Evolutionary conservation across 2,888 invertebrate species (phyloP), one percentile per base, ranked within the genome.

Genomic region (Clistopyga incitator): DNA sequence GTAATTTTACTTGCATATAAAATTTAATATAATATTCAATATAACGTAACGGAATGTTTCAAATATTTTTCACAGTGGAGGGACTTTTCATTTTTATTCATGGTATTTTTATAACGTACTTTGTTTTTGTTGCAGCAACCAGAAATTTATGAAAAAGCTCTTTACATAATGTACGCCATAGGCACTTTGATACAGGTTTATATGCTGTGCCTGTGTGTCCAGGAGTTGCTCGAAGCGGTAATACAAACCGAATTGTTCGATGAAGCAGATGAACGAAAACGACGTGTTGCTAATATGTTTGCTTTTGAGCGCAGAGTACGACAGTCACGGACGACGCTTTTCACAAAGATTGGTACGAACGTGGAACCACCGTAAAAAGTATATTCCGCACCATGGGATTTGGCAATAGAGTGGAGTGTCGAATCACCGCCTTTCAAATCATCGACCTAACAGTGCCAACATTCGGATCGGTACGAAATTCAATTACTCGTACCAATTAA

Each of bases 361-460:
- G 80, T 20, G 47, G 71, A 1, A 20, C 25, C 6, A n/a, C 67
- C 3, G 68, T 87, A 0, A 83, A 81, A 56, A 83, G 70, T 56
- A 65, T 64, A 23, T 85, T 87, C 29, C 34, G 54, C 10, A 83
- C 78, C 10, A 85, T 88, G n/a, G 85, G 82, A 20, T 59, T 84
- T 18, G 71, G 85, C 25, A 88, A 81, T 25, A 85, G 84, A 18
- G 72, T 89, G 34, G 84, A 88, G 25, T 87, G 87, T 38, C 84
- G 84, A 78, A 29, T 90, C 3, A 81, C 83, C 2, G 82, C 72
- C n/a, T 78, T 85, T 54, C 74, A 82, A 45, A 85, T 50, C 50
- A 82, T 88, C 8, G 87, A 90, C 68, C 56, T 89, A 20, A 86
- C 87, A 10, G 34, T 90, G 29, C 84, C 88, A 13, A 87, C 88